A percentile compares a stretch with the other conserved stretches of the same genome.
Evolutionary conservation across 2,888 invertebrate species (phyloP).

Genomic region (Pollenia amentaria): DNA sequence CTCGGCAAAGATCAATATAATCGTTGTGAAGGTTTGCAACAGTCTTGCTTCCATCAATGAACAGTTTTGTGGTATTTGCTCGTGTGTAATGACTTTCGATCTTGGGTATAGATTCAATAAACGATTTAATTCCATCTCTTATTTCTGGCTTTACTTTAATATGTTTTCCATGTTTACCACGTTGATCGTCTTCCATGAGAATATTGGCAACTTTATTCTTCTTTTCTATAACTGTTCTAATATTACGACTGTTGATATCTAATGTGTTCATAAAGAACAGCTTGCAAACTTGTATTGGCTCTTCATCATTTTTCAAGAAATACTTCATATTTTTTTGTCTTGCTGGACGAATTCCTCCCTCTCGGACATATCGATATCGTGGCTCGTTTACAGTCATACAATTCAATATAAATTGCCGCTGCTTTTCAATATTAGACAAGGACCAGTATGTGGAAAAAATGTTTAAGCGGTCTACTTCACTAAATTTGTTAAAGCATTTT

Average conservation of each 20-base stretch:
- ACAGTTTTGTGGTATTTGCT: no score
- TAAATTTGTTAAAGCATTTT: constrained; percentile 48
- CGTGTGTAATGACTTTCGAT: no score
- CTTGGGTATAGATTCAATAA: no score
- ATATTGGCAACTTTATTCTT: constrained; percentile 41
- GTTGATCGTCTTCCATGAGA: constrained; percentile 50
- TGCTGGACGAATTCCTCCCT: constrained; percentile 37
- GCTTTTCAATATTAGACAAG: constrained; percentile 47
- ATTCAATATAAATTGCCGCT: constrained; percentile 48
- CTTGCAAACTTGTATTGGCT: constrained; percentile 44
- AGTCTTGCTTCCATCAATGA: constrained; percentile 32
- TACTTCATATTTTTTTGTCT: constrained; percentile 42
- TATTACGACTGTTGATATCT: constrained; percentile 47
- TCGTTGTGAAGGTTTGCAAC: constrained; percentile 28
- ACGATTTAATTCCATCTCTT: constrained; percentile 39
- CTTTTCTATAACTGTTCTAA: constrained; percentile 49
- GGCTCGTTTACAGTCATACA: constrained; percentile 35
- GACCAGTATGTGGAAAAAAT: constrained; percentile 45
- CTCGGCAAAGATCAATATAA: constrained; percentile 31
- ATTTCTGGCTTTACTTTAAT: constrained; percentile 32
- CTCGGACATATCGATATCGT: constrained; percentile 43
- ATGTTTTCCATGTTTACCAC: constrained; percentile 40
- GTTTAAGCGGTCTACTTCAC: constrained; percentile 42
- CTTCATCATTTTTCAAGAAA: constrained; percentile 37
- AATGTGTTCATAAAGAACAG: constrained; percentile 30